Evolutionary conservation across 2,113 vertebrate genomes (phyloP).

Genomic region (Poecilia latipinna): DNA sequence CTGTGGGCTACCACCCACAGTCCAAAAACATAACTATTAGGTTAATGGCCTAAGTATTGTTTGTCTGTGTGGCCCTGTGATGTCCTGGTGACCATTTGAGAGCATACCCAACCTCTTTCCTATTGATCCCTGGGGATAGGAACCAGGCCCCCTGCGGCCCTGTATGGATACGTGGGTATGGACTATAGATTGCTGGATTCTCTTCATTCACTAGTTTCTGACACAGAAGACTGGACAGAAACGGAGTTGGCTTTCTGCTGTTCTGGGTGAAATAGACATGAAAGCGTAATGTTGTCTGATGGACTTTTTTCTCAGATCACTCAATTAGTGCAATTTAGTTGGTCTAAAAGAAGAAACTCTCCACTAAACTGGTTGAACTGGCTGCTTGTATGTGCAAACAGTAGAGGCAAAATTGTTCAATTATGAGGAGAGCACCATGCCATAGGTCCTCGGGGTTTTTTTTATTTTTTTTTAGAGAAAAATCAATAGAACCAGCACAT

Average conservation of each 20-base stretch:
- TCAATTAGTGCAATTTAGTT: neutral
- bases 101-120: too few relatives aligned
- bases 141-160: neutral
- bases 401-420: slow-evolving; percentile 33
- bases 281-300: neutral
- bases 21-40: too few relatives aligned
- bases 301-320: neutral
- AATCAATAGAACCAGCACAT: slow-evolving; percentile 17
- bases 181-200: neutral
- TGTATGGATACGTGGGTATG: neutral
- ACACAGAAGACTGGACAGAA: neutral
- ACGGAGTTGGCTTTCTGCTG: neutral
- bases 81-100: too few relatives aligned
- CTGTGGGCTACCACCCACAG: too few relatives aligned
- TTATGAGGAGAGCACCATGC: slow-evolving; percentile 28
- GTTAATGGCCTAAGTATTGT: too few relatives aligned
- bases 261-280: neutral
- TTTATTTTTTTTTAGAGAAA: slow-evolving; percentile 21
- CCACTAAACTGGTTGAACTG: neutral
- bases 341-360: neutral
- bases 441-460: slow-evolving; percentile 12
- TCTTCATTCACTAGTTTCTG: neutral
- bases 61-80: too few relatives aligned
- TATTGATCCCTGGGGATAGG: neutral
- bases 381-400: slow-evolving; percentile 14